Evolutionary conservation across 2,113 vertebrate genomes (phyloP).

Genomic region (Cyanistes caeruleus): DNA sequence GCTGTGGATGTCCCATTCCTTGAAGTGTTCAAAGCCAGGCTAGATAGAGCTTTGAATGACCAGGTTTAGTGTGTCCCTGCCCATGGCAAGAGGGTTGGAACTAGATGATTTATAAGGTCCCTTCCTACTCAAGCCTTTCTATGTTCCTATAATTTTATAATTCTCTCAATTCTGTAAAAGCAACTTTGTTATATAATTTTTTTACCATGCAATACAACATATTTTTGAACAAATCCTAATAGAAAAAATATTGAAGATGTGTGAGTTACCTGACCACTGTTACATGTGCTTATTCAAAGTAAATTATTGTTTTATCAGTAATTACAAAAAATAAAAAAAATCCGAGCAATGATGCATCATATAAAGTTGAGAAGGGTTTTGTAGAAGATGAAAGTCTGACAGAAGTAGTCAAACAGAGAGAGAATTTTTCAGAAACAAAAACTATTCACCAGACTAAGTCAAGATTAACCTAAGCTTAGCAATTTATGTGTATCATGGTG

Average conservation of each 20-base stretch:
- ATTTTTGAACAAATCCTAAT: background rate
- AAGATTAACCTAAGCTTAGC: background rate
- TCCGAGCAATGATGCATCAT: background rate
- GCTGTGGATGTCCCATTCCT: background rate
- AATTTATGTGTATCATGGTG: rapidly evolving
- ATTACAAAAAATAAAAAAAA: background rate
- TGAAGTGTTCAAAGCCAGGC: background rate
- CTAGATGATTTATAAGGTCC: background rate
- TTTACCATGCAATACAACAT: background rate
- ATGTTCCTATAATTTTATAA: background rate
- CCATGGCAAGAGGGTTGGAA: background rate
- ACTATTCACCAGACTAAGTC: background rate
- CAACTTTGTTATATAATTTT: background rate
- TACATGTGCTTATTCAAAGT: background rate
- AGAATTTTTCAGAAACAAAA: background rate
- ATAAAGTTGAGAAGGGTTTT: background rate
- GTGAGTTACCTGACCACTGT: background rate
- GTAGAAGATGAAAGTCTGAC: too few species aligned
- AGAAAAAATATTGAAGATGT: background rate
- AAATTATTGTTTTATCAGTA: background rate
- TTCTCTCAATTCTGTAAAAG: background rate
- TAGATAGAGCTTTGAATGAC: background rate
- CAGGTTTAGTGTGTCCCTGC: background rate
- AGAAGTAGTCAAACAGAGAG: background rate
- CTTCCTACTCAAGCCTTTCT: background rate